phyloP scores from a whole-genome alignment of 2,797 vertebrate species.

The Hephaestus fuliginosus region DNA sequence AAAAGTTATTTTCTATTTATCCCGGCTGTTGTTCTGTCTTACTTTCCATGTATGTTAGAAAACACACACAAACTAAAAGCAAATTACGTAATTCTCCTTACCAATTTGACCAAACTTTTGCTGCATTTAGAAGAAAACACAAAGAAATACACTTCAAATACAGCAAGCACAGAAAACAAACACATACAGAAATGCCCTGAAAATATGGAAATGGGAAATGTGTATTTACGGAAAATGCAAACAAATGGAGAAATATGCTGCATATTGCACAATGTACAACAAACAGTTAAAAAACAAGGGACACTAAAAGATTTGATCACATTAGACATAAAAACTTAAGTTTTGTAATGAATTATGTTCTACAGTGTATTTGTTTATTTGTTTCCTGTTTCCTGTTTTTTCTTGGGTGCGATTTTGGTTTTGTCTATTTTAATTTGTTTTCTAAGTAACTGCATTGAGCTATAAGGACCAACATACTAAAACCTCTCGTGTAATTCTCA shows the following conservation, averaged over 20 bases:
- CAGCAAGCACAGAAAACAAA: too few relatives aligned
- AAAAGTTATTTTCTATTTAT: constrained; percentile 85
- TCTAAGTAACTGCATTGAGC: neutral
- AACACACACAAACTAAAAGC: neutral
- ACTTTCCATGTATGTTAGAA: neutral
- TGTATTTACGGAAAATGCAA: too few relatives aligned
- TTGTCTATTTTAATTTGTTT: neutral
- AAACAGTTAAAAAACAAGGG: neutral
- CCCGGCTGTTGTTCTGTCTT: neutral
- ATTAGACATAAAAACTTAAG: neutral
- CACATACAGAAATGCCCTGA: too few relatives aligned
- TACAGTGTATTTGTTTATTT: neutral
- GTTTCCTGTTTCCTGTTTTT: neutral
- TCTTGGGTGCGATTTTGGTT: too few relatives aligned
- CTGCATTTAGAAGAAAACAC: neutral
- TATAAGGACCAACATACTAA: neutral
- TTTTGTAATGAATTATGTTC: neutral
- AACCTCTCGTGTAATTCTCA: neutral
- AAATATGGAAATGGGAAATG: too few relatives aligned
- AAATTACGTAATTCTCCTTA: neutral
- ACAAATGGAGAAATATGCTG: too few relatives aligned
- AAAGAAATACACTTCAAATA: neutral
- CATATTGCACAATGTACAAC: too few relatives aligned
- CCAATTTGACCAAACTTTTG: neutral
- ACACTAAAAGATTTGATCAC: neutral